Percentiles rank a stretch among this genome's conserved stretches.
phyloP scores from a whole-genome alignment of 1,140 invertebrate genomes.

The Drosophila tsacasi region DNA sequence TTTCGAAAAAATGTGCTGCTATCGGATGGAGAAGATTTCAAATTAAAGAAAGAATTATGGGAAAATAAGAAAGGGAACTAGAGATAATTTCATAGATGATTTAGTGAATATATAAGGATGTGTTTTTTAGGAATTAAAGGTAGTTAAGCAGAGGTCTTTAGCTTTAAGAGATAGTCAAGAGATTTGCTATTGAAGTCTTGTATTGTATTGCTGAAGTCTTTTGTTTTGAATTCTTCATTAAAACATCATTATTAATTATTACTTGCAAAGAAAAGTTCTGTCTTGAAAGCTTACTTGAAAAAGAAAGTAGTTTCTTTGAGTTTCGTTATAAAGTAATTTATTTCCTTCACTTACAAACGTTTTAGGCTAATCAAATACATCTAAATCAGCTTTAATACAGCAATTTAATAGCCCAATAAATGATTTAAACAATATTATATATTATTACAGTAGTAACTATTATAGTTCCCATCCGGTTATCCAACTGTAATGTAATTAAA shows the following conservation, averaged over 20 bases:
- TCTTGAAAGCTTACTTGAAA: not conserved
- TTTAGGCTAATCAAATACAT: not conserved
- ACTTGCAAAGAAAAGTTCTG: too few relatives aligned
- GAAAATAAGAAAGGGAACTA: not conserved
- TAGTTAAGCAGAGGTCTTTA: too few relatives aligned
- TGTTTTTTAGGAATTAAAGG: not conserved
- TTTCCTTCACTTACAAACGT: not conserved
- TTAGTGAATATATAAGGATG: not conserved
- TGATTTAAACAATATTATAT: not conserved
- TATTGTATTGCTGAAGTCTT: too few relatives aligned
- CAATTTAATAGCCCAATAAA: not conserved
- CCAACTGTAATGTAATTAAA: not conserved
- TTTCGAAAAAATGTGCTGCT: slow-evolving; percentile 17
- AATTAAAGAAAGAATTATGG: slow-evolving; percentile 15
- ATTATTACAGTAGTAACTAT: not conserved
- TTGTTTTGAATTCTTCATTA: too few relatives aligned
- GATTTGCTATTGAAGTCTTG: rapidly evolving
- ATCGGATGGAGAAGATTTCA: slow-evolving; percentile 13
- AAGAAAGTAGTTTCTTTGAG: not conserved
- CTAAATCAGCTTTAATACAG: too few relatives aligned
- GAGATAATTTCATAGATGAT: not conserved
- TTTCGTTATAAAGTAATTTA: not conserved
- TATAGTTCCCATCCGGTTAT: not conserved
- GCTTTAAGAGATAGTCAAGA: not conserved
- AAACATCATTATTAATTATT: too few relatives aligned